Evolutionary conservation across 2,888 invertebrate species (phyloP).

Genomic region (Drosophila flavopinicola): DNA sequence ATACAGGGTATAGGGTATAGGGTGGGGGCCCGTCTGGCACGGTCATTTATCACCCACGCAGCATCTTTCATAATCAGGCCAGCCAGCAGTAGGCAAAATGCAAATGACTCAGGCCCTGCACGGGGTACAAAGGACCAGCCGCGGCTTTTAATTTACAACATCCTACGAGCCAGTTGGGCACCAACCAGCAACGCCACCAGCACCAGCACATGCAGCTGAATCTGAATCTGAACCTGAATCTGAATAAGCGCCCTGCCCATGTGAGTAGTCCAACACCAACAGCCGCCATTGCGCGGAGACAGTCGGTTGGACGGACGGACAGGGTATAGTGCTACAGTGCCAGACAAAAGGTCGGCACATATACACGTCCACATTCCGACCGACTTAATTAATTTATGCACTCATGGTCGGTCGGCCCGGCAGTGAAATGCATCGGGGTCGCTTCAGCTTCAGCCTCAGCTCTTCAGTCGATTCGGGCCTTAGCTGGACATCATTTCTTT

Average conservation of each 20-base stretch:
- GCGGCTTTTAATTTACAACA: conserved; percentile 82
- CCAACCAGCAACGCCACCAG: conserved; percentile 19
- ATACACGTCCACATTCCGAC: conserved; percentile 75
- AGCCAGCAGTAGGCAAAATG: conserved; percentile 77
- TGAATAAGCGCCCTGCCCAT: conserved; percentile 38
- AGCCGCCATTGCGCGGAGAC: conserved; percentile 35
- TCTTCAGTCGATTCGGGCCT: conserved; percentile 58
- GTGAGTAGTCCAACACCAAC: conserved; percentile 16
- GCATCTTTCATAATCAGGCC: conserved; percentile 84
- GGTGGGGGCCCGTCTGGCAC: conserved; percentile 61
- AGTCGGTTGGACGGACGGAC: conserved; percentile 3
- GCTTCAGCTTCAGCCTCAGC: not conserved
- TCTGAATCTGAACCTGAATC: conserved; percentile 34
- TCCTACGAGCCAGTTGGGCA: conserved; percentile 67
- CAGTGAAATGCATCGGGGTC: conserved; percentile 59
- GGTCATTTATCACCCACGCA: conserved; percentile 83
- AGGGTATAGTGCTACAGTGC: conserved; percentile 62
- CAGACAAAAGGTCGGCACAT: conserved; percentile 83
- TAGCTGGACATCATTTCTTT: conserved; percentile 71
- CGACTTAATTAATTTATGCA: conserved; percentile 84
- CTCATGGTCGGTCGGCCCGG: conserved; percentile 75
- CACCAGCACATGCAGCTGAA: conserved; percentile 18
- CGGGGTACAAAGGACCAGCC: conserved; percentile 74
- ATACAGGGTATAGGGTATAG: not conserved
- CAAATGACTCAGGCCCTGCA: conserved; percentile 78